Conservation (phyloP, 2,113 vertebrate genomes). For the Hemicordylus capensis region DNA sequence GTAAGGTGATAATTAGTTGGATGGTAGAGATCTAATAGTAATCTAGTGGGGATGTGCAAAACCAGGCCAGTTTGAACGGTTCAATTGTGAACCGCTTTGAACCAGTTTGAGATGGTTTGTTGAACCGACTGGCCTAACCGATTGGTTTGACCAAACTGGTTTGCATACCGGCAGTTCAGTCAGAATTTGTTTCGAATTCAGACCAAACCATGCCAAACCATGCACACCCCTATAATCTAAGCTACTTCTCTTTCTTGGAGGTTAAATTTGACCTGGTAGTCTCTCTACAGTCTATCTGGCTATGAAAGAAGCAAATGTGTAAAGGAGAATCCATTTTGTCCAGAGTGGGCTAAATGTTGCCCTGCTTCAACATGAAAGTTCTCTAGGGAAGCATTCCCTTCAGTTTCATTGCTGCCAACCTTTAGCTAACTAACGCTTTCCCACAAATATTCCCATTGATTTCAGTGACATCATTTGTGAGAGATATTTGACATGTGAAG, state of each 20-base stretch:
- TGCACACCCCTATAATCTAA: too few relatives aligned
- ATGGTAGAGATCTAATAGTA: too few relatives aligned
- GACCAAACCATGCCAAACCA: too few relatives aligned
- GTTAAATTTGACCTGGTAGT: neutral
- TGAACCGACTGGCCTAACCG: too few relatives aligned
- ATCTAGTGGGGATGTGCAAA: too few relatives aligned
- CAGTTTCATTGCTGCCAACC: neutral
- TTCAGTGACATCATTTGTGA: slow-evolving; percentile 2
- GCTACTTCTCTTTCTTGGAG: neutral
- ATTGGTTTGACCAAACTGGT: too few relatives aligned
- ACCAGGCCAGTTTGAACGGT: too few relatives aligned
- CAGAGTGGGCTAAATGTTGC: neutral
- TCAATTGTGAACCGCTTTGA: too few relatives aligned
- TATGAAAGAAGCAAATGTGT: neutral
- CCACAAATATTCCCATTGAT: neutral
- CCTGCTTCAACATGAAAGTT: neutral
- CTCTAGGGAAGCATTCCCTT: neutral
- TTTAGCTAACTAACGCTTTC: neutral
- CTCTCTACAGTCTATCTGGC: neutral
- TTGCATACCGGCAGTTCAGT: too few relatives aligned
- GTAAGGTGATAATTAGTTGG: too few relatives aligned
- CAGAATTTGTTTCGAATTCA: too few relatives aligned
- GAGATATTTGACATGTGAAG: neutral
- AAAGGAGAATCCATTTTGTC: neutral
- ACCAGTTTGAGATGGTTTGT: too few relatives aligned